Evolutionary conservation across 2,888 invertebrate species (phyloP).

Genomic region (Ligdia adustata): DNA sequence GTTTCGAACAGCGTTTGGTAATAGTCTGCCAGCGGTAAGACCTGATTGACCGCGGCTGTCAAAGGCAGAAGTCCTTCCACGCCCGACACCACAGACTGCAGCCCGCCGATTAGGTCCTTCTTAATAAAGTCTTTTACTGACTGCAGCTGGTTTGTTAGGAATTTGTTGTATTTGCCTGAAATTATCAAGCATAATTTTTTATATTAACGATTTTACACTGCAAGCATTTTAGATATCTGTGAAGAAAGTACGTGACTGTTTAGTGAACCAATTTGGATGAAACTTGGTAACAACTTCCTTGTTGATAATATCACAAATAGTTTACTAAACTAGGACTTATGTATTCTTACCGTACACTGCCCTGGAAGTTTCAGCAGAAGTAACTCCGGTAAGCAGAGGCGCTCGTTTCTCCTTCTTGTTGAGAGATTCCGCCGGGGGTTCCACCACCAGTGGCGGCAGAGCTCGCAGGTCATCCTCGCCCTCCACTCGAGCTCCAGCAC

Average conservation of each 20-base stretch:
- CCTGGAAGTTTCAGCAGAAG: constrained; percentile 88
- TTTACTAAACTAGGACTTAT: neutral
- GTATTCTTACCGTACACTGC: constrained; percentile 81
- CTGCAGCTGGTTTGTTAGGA: constrained; percentile 58
- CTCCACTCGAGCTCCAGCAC: constrained; percentile 88
- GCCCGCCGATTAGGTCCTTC: constrained; percentile 69
- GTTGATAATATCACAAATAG: too few species aligned
- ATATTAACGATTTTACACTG: too few species aligned
- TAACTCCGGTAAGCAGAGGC: constrained; percentile 89
- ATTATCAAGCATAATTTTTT: too few species aligned
- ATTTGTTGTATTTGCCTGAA: constrained; percentile 68
- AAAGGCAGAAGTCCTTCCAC: constrained; percentile 63
- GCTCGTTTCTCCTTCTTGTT: constrained; percentile 80
- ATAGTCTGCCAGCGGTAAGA: constrained; percentile 64
- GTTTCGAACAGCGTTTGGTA: constrained; percentile 65
- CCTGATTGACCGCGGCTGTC: constrained; percentile 43
- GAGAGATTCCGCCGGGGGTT: constrained; percentile 85
- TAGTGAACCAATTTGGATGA: too few species aligned
- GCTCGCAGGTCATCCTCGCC: constrained; percentile 86
- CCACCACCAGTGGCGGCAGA: constrained; percentile 86
- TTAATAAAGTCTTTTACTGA: constrained; percentile 69
- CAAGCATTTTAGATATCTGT: too few species aligned
- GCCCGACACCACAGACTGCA: constrained; percentile 57
- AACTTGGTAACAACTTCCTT: too few species aligned
- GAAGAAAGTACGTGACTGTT: too few species aligned